Conservation (phyloP, 2,113 vertebrate genomes). For the Tetraodon nigroviridis region DNA sequence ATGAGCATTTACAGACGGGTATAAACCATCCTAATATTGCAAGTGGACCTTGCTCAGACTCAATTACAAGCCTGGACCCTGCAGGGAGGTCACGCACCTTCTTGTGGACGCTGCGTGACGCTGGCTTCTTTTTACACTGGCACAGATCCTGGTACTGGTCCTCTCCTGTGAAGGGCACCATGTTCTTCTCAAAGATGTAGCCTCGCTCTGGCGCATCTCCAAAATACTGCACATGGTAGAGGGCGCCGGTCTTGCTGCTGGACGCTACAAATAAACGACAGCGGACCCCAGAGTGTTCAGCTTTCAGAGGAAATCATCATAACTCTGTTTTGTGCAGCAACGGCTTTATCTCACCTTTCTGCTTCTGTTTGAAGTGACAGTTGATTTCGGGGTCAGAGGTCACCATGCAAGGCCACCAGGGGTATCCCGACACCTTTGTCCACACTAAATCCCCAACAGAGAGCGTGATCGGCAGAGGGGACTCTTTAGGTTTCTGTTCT, state of each 20-base stretch:
- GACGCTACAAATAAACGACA: slow-evolving; percentile 58
- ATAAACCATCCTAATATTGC: neutral
- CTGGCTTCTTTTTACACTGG: slow-evolving; percentile 78
- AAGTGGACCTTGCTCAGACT: neutral
- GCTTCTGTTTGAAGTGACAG: slow-evolving; percentile 82
- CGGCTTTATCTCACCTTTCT: slow-evolving; percentile 78
- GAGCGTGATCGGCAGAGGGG: slow-evolving; percentile 50
- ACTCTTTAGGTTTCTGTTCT: neutral
- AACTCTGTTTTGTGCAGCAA: neutral
- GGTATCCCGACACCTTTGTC: slow-evolving; percentile 95
- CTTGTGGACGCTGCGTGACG: slow-evolving; percentile 67
- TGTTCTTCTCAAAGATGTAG: slow-evolving; percentile 93
- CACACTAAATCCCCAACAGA: slow-evolving; percentile 88
- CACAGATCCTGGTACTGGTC: slow-evolving; percentile 85
- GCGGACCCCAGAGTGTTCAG: neutral
- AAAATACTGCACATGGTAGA: slow-evolving; percentile 97
- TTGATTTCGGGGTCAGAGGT: slow-evolving; percentile 87
- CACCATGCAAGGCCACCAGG: slow-evolving; percentile 99
- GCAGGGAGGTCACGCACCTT: slow-evolving; percentile 73
- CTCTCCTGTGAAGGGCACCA: slow-evolving; percentile 86
- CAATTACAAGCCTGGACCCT: neutral
- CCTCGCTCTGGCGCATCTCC: slow-evolving; percentile 90
- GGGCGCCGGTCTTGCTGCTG: slow-evolving; percentile 75
- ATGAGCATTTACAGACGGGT: neutral
- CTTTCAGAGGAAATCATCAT: neutral